Percentiles rank a stretch among this genome's conserved stretches.
These are phyloP conservation scores for Forbesichthys papilliferus DNA, from an alignment of 2,113 vertebrate species.

Conservation along the genomic window DNA sequence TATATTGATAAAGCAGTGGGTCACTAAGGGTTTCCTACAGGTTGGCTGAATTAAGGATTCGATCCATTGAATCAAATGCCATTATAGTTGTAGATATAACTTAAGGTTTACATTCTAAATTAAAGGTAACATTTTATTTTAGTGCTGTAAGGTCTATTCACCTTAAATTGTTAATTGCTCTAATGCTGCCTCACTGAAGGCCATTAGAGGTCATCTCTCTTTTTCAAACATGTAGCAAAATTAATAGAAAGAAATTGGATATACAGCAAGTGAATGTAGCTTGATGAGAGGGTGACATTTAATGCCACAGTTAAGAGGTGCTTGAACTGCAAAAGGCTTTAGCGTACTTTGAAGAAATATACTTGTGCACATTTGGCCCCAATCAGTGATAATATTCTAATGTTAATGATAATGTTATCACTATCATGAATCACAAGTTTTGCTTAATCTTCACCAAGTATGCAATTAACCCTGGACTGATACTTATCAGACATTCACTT, in stretches of 20 bases:
- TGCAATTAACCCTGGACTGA: conserved; percentile 72
- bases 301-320: conserved; percentile 29
- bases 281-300: conserved; percentile 40
- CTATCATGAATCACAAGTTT: conserved; percentile 66
- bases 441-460: conserved; percentile 63
- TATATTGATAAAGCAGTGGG: conserved; percentile 10
- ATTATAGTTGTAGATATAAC: not conserved
- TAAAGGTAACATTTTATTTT: not conserved
- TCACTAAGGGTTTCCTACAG: conserved; percentile 21
- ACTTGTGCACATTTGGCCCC: conserved; percentile 42
- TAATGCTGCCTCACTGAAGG: too few species aligned
- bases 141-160: not conserved
- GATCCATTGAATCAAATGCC: not conserved
- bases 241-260: not conserved
- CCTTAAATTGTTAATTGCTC: not conserved
- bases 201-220: too few species aligned
- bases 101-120: not conserved
- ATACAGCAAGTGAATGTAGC: conserved; percentile 25
- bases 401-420: conserved; percentile 42
- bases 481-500: conserved; percentile 68
- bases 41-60: conserved; percentile 9
- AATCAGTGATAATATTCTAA: conserved; percentile 55
- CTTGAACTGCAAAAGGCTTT: conserved; percentile 41
- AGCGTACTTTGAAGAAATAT: conserved; percentile 37
- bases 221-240: too few species aligned